Evolutionary conservation across 2,113 vertebrate species (phyloP), one percentile per base, ranked within the genome.

Genomic region (Scalopus aquaticus): DNA sequence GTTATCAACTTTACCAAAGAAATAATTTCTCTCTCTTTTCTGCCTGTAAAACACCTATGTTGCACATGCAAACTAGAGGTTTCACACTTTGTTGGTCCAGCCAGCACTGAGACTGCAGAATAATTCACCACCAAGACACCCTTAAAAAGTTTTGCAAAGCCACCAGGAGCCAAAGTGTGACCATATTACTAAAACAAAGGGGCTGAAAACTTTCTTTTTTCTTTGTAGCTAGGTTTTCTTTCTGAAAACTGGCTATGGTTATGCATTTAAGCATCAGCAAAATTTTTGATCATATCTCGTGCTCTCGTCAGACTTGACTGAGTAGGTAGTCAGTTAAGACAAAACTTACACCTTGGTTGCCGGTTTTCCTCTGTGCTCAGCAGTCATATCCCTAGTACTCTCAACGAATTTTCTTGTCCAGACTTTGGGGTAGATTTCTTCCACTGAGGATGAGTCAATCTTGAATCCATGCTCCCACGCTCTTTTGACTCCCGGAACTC

Each of bases 11-110:
- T 96, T 96, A 44, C 76, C 89, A 86, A 82, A 80, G 73, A 81
- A 95, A 58, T 81, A 20, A 62, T 97, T 97, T 96, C 78, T 97
- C 79, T 95, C 32, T 80, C 83, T 97, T 95, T 97, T 49, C 89
- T 98, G 96, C 89, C 88, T 97, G 96, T 97, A 97, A 98, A 97
- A 95, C 93, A 97, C 96, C 89, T 97, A 94, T 54, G 88, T 89
- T 96, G n/a, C 30, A 93, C 91, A 98, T 98, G 98, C 96, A 98
- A 98, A 98, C 85, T 95, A 98, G 98, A 98, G 98, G 98, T 98
- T 98, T 98, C 98, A 97, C 98, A 98, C 98, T 90, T 88, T 83
- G 73, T 96, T 51, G 79, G n/a, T 94, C 97, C 91, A 93, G 93
- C 32, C 89, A 93, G 88, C 78, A 78, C 73, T 92, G 90, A 95